These are phyloP conservation scores for Malurus melanocephalus DNA, from an alignment of 2,113 vertebrate species.

Conservation along the genomic window DNA sequence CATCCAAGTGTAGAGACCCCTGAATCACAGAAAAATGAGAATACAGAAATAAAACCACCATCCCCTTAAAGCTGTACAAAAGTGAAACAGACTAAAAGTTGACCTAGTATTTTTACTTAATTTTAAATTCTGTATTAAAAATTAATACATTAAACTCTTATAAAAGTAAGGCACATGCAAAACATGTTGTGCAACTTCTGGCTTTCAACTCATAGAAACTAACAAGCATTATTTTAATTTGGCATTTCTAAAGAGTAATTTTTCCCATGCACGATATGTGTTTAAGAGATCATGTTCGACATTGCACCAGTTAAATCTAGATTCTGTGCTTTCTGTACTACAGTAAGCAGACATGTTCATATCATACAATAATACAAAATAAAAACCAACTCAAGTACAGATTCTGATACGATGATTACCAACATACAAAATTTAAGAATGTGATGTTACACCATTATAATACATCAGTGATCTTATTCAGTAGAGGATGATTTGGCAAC, in stretches of 20 bases:
- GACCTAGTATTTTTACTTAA: constrained; percentile 8
- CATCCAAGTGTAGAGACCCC: not conserved
- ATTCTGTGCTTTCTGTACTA: constrained; percentile 15
- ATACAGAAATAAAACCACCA: not conserved
- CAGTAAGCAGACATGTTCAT: not conserved
- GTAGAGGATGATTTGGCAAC: constrained; percentile 56
- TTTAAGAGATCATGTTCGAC: constrained; percentile 2
- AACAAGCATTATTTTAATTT: constrained; percentile 47
- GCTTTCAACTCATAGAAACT: constrained; percentile 36
- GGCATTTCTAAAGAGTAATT: constrained; percentile 46
- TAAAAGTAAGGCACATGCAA: constrained; percentile 76
- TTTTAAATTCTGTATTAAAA: constrained; percentile 58
- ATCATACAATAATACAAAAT: not conserved
- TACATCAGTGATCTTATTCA: not conserved
- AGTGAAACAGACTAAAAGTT: not conserved
- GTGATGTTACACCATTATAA: constrained; percentile 23
- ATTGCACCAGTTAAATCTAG: constrained; percentile 7
- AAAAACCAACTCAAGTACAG: constrained; percentile 11
- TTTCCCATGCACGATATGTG: constrained; percentile 53
- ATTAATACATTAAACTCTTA: constrained; percentile 60
- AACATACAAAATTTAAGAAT: constrained; percentile 25
- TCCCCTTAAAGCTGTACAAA: not conserved
- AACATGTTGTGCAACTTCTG: constrained; percentile 62
- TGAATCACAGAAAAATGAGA: fast-evolving
- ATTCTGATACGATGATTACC: not conserved